Evolutionary conservation across 2,888 invertebrate species (phyloP), one percentile per base, ranked within the genome.

Genomic region (Xestia ashworthii): DNA sequence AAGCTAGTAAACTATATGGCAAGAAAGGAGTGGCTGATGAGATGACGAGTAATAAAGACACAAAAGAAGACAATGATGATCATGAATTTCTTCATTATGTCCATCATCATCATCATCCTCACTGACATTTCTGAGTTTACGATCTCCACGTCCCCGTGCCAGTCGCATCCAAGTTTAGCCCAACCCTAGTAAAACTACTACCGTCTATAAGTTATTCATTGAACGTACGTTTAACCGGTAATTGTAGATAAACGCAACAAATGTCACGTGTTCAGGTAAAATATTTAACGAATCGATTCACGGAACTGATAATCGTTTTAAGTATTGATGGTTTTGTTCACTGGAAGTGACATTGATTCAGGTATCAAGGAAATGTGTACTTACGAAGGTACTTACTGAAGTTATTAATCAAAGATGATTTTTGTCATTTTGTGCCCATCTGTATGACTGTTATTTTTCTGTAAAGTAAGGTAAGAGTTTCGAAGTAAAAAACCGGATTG

Each of bases 241-340:
- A 76, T 75, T 80, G 53, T 72, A 78, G 80, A 41, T 65, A 74
- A 76, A 66, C 14, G 46, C 55, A 78, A 74, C 50, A 70, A 70
- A 74, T 67, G 68, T 67, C 74, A 44, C 60, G 12, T 67, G 62
- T 22, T 12, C 22, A 44, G n/a, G 62, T 75, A 12, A 65, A 69
- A 78, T 75, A 78, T 53, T 67, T 60, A 78, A 55, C 12, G 9
- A 48, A 62, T 46, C 71, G 62, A 77, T 77, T 72, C 70, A 66
- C 58, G 64, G 53, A 67, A 81, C 12, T 44, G 68, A 65, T 53
- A 48, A 79, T 69, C 1, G 32, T 67, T 70, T 69, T 50, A 41
- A 71, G 12, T 58, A 65, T 62, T 14, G 19, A 48, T 38, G 14
- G 48, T 62, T 55, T 70, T 67, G 41, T 50, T 80, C 14, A 72